These are phyloP conservation scores for Atta cephalotes DNA, from an alignment of 1,140 invertebrate genomes.

Conservation along the genomic window DNA sequence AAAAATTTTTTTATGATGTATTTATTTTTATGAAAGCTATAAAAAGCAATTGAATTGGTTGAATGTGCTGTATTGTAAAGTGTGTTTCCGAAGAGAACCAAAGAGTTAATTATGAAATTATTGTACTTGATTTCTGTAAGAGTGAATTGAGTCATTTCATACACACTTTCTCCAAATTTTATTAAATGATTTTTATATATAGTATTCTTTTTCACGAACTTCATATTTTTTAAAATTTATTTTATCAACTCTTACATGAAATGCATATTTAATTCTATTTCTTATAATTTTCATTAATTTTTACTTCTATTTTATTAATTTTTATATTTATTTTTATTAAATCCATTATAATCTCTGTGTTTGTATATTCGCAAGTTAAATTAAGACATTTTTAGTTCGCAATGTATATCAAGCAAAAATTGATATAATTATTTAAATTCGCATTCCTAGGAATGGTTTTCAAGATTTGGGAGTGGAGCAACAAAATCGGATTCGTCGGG, in stretches of 20 bases:
- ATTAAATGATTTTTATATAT: not conserved
- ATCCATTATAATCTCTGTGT: not conserved
- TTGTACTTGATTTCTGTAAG: not conserved
- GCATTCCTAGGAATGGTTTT: too few relatives aligned
- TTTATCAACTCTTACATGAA: not conserved
- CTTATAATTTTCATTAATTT: not conserved
- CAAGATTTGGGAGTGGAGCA: too few relatives aligned
- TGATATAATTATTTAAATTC: too few relatives aligned
- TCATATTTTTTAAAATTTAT: not conserved
- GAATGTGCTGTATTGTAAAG: too few relatives aligned
- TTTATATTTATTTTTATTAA: not conserved
- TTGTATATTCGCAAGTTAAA: not conserved
- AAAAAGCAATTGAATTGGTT: too few relatives aligned
- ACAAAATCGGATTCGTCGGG: too few relatives aligned
- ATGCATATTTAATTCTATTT: not conserved
- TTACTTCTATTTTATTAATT: not conserved
- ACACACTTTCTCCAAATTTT: not conserved
- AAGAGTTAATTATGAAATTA: not conserved
- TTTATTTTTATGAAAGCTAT: too few relatives aligned
- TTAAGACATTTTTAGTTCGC: not conserved
- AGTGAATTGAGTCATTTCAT: not conserved
- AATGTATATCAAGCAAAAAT: not conserved
- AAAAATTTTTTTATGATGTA: too few relatives aligned
- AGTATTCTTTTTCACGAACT: not conserved
- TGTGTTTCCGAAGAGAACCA: not conserved